phyloP scores from a whole-genome alignment of 2,113 vertebrate species.

The Menidia beryllina region DNA sequence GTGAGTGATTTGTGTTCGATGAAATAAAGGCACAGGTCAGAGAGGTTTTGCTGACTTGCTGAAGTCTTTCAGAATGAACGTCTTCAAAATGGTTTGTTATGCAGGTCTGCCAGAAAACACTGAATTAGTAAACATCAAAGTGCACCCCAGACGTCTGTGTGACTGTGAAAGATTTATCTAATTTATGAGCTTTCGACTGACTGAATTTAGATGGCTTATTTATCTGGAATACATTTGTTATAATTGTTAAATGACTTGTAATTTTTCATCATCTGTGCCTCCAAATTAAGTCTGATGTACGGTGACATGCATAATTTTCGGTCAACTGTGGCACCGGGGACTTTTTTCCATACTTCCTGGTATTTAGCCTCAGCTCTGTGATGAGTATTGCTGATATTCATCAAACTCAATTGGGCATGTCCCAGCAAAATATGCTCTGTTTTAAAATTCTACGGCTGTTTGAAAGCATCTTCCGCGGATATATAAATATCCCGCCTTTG shows the following conservation, averaged over 20 bases:
- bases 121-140: slow-evolving; percentile 37
- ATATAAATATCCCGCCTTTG: slow-evolving; percentile 38
- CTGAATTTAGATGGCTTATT: slow-evolving; percentile 12
- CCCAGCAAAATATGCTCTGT: slow-evolving; percentile 20
- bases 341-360: neutral
- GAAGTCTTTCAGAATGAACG: slow-evolving; percentile 55
- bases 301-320: neutral
- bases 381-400: slow-evolving; percentile 33
- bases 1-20: slow-evolving; percentile 68
- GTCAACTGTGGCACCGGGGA: neutral
- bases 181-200: slow-evolving; percentile 28
- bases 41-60: slow-evolving; percentile 45
- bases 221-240: slow-evolving; percentile 24
- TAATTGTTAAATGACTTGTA: slow-evolving; percentile 1
- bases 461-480: slow-evolving; percentile 24
- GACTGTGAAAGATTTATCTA: slow-evolving; percentile 41
- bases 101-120: slow-evolving; percentile 22
- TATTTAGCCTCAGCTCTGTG: slow-evolving; percentile 7
- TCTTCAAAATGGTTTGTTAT: slow-evolving; percentile 22
- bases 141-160: slow-evolving; percentile 32
- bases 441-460: slow-evolving; percentile 20
- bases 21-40: slow-evolving; percentile 48
- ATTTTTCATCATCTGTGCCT: slow-evolving; percentile 7
- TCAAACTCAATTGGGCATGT: slow-evolving; percentile 28
- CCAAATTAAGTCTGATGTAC: slow-evolving; percentile 10